Percentiles rank a stretch among this genome's conserved stretches.
Evolutionary conservation across 1,140 invertebrate genomes (phyloP).

Genomic region (Oscheius sp.): DNA sequence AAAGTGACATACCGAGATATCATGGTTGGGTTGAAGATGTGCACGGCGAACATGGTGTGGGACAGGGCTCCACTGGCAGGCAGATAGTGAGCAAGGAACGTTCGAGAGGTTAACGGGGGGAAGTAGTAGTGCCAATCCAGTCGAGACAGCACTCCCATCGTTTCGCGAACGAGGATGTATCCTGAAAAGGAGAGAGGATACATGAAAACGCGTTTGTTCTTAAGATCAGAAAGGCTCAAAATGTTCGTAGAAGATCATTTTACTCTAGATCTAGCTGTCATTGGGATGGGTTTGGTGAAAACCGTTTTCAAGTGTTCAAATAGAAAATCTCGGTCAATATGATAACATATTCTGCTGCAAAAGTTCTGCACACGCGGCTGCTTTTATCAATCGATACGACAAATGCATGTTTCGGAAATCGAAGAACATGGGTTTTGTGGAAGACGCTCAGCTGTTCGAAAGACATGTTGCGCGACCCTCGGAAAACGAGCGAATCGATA

Average conservation of each 20-base stretch:
- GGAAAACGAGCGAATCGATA: too few species aligned
- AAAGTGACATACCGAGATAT: constrained; percentile 35
- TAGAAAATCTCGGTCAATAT: too few species aligned
- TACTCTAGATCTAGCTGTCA: neutral
- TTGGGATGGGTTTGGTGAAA: neutral
- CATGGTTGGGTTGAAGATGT: constrained; percentile 38
- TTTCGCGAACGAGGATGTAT: neutral
- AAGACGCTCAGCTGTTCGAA: too few species aligned
- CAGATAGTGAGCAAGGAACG: constrained; percentile 40
- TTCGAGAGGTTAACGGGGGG: constrained; percentile 25
- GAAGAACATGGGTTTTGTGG: too few species aligned
- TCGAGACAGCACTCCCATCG: neutral
- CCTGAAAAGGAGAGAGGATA: neutral
- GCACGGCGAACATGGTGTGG: constrained; percentile 37
- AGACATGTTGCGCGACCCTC: too few species aligned
- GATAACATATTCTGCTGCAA: neutral
- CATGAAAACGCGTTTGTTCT: neutral
- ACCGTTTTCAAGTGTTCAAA: constrained; percentile 8
- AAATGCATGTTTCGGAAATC: too few species aligned
- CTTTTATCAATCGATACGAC: too few species aligned
- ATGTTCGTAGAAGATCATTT: neutral
- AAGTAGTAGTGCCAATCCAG: constrained; percentile 22
- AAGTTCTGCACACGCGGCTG: too few species aligned
- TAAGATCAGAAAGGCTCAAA: too few species aligned
- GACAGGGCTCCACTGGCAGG: constrained; percentile 39